Evolutionary conservation across 2,113 vertebrate species (phyloP).

Genomic region (Plecotus auritus): DNA sequence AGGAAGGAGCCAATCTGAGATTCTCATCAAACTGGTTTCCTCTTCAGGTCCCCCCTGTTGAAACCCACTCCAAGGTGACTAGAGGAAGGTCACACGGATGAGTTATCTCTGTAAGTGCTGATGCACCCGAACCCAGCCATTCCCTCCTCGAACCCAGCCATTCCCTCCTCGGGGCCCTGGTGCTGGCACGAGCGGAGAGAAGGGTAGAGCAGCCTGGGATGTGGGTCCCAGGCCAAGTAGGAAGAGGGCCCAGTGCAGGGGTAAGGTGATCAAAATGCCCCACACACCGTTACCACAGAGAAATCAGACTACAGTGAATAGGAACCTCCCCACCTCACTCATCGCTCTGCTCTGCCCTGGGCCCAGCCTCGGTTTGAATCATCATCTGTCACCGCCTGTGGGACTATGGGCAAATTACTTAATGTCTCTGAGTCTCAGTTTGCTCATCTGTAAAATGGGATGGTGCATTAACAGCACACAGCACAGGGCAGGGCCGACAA

Average conservation of each 20-base stretch:
- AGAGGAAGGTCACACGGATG: neutral
- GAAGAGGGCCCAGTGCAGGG: neutral
- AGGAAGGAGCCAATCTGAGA: slow-evolving; percentile 32
- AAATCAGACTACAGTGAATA: slow-evolving; percentile 52
- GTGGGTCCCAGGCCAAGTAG: neutral
- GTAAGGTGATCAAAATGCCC: neutral
- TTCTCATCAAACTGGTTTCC: slow-evolving; percentile 39
- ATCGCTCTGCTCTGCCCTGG: too few relatives aligned
- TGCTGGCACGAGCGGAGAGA: neutral
- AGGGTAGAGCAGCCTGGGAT: neutral
- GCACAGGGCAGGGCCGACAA: too few relatives aligned
- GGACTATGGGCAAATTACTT: too few relatives aligned
- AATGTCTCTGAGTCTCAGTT: too few relatives aligned
- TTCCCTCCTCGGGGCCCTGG: neutral
- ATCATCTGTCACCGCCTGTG: too few relatives aligned
- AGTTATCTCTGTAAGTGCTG: neutral
- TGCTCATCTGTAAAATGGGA: too few relatives aligned
- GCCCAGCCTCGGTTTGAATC: too few relatives aligned
- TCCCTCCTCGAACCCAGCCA: neutral
- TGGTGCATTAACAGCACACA: too few relatives aligned
- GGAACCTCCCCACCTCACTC: too few relatives aligned
- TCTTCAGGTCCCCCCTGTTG: slow-evolving; percentile 39
- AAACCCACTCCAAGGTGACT: neutral
- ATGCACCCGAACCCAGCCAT: neutral
- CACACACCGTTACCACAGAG: neutral